Conservation (phyloP, 2,113 vertebrate species). For the Etheostoma cragini region DNA sequence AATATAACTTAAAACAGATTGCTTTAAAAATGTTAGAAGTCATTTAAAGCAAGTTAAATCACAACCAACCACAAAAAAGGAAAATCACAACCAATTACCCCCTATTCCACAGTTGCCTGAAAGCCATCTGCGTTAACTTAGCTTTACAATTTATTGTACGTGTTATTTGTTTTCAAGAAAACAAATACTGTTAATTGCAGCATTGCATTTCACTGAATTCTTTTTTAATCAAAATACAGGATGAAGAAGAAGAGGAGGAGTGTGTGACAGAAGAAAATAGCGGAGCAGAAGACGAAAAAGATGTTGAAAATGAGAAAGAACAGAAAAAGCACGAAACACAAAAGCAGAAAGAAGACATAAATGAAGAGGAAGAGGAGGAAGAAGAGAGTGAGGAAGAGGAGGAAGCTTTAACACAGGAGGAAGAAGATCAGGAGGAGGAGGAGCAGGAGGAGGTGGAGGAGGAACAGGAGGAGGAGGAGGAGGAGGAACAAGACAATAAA, state of each 20-base stretch:
- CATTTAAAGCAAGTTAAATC: neutral
- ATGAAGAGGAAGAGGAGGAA: slow-evolving; percentile 67
- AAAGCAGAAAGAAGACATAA: slow-evolving; percentile 61
- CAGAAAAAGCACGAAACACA: slow-evolving; percentile 56
- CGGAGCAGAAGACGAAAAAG: slow-evolving; percentile 86
- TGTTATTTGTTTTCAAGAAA: neutral
- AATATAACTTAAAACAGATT: neutral
- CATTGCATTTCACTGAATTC: neutral
- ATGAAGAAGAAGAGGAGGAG: slow-evolving; percentile 85
- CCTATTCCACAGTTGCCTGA: neutral
- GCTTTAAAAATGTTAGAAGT: slow-evolving; percentile 10
- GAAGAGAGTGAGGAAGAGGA: slow-evolving; percentile 82
- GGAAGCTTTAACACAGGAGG: slow-evolving; percentile 76
- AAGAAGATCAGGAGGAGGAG: slow-evolving; percentile 53
- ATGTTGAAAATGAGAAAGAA: slow-evolving; percentile 84
- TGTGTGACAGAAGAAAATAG: slow-evolving; percentile 87
- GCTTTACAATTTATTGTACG: neutral
- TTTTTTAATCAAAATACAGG: slow-evolving; percentile 75
- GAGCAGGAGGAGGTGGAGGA: slow-evolving; percentile 72
- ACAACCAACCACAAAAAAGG: too few relatives aligned
- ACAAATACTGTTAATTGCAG: neutral
- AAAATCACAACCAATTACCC: neutral
- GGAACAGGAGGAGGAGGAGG: slow-evolving; percentile 80
- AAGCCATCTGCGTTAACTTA: neutral
- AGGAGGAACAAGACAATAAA: slow-evolving; percentile 79